Evolutionary conservation across 2,888 invertebrate species (phyloP).

Genomic region (Rhamnusium bicolor): DNA sequence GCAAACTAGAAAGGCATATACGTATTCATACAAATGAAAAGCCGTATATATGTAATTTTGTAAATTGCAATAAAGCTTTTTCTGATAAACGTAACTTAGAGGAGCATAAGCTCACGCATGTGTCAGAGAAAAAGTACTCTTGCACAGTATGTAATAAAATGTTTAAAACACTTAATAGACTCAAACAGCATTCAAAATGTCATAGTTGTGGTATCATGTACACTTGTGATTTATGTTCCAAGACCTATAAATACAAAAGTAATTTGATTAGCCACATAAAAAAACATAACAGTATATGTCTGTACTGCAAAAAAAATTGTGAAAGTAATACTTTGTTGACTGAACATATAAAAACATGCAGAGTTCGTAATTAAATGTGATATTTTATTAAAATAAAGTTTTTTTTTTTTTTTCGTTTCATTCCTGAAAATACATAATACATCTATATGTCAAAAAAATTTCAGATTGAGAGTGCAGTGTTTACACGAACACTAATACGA

Average conservation of each 20-base stretch:
- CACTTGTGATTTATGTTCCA: constrained; percentile 64
- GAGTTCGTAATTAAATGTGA: constrained; percentile 53
- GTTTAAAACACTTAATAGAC: constrained; percentile 64
- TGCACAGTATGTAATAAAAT: constrained; percentile 64
- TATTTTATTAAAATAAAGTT: constrained; percentile 2
- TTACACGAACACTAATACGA: no score
- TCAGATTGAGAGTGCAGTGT: no score
- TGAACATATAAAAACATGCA: constrained; percentile 49
- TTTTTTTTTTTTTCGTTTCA: neutral
- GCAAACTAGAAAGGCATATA: constrained; percentile 67
- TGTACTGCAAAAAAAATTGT: constrained; percentile 51
- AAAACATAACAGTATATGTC: constrained; percentile 57
- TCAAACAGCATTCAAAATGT: constrained; percentile 63
- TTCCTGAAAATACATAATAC: no score
- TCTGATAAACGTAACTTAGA: constrained; percentile 68
- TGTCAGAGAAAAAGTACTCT: constrained; percentile 59
- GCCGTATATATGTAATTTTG: constrained; percentile 65
- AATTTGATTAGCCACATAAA: constrained; percentile 56
- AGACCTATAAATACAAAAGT: constrained; percentile 66
- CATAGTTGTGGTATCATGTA: constrained; percentile 60
- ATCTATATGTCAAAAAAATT: no score
- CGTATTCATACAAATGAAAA: constrained; percentile 67
- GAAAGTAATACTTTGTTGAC: constrained; percentile 38
- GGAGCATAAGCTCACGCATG: constrained; percentile 66
- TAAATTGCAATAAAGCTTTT: constrained; percentile 66